phyloP scores from a whole-genome alignment of 2,113 vertebrate genomes.

The Engystomops pustulosus region DNA sequence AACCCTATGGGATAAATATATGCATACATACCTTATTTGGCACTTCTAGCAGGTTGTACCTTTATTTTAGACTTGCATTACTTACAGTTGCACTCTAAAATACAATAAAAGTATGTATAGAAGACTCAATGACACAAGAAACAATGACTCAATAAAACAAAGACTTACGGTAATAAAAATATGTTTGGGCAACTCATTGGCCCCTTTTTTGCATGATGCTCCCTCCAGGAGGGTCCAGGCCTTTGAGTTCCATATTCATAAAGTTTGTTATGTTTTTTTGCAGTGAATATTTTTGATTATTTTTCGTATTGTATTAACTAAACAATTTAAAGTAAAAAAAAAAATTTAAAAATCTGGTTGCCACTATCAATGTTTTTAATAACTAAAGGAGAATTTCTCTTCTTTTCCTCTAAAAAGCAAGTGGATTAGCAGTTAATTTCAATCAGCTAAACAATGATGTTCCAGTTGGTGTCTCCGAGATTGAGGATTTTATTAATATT shows the following conservation, averaged over 20 bases:
- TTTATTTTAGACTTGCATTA: too few species aligned
- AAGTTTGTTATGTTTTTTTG: slow-evolving; percentile 72
- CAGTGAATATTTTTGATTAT: slow-evolving; percentile 83
- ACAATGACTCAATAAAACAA: too few species aligned
- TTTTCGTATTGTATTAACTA: slow-evolving; percentile 83
- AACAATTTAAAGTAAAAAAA: slow-evolving; percentile 82
- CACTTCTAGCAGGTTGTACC: too few species aligned
- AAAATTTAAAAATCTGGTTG: slow-evolving; percentile 77
- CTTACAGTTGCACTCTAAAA: too few species aligned
- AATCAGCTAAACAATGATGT: slow-evolving; percentile 79
- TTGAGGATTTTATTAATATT: slow-evolving; percentile 87
- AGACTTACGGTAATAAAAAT: too few species aligned
- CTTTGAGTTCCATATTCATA: too few species aligned
- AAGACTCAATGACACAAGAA: too few species aligned
- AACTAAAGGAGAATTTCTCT: slow-evolving; percentile 79
- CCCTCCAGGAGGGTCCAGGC: too few species aligned
- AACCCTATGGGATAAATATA: too few species aligned
- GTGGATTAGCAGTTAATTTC: slow-evolving; percentile 85
- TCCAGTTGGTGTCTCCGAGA: slow-evolving; percentile 85
- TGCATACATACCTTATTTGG: too few species aligned
- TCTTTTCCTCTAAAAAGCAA: slow-evolving; percentile 76
- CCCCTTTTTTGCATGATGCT: neutral
- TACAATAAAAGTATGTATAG: too few species aligned
- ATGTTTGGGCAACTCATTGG: too few species aligned
- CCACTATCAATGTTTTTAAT: slow-evolving; percentile 85